These are phyloP conservation scores for Chanos chanos DNA, from an alignment of 2,797 vertebrate genomes.

Conservation along the genomic window DNA sequence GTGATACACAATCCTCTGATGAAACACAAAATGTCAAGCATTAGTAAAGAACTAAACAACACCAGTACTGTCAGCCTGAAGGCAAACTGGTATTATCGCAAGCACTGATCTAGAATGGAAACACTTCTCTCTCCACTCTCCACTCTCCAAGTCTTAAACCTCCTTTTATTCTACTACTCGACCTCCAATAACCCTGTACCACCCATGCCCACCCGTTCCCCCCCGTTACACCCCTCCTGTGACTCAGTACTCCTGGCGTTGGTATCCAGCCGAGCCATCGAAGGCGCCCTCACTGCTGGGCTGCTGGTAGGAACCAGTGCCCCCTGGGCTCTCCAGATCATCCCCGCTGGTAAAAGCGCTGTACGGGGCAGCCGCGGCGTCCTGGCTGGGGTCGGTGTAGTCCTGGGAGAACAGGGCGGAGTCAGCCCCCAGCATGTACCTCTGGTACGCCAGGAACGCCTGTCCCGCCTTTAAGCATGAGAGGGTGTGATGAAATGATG, in stretches of 20 bases:
- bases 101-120: slow-evolving; percentile 26
- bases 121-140: neutral
- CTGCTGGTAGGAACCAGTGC: slow-evolving; percentile 78
- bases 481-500: slow-evolving; percentile 3
- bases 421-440: slow-evolving; percentile 90
- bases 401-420: slow-evolving; percentile 96
- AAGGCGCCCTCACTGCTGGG: slow-evolving; percentile 75
- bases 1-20: too few species aligned
- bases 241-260: slow-evolving; percentile 83
- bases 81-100: slow-evolving; percentile 44
- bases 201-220: neutral
- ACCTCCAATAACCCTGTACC: neutral
- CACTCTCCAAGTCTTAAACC: neutral
- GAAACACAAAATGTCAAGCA: too few species aligned
- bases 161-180: neutral
- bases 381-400: slow-evolving; percentile 95
- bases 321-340: slow-evolving; percentile 71
- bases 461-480: slow-evolving; percentile 77
- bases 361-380: slow-evolving; percentile 84
- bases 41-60: too few species aligned
- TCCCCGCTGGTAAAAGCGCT: slow-evolving; percentile 68
- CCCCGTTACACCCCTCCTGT: neutral
- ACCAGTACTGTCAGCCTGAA: slow-evolving; percentile 38
- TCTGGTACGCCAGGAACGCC: slow-evolving; percentile 88
- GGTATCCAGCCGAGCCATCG: slow-evolving; percentile 83